Evolutionary conservation across 2,888 invertebrate species (phyloP).

Genomic region (Napeogenes sylphis): DNA sequence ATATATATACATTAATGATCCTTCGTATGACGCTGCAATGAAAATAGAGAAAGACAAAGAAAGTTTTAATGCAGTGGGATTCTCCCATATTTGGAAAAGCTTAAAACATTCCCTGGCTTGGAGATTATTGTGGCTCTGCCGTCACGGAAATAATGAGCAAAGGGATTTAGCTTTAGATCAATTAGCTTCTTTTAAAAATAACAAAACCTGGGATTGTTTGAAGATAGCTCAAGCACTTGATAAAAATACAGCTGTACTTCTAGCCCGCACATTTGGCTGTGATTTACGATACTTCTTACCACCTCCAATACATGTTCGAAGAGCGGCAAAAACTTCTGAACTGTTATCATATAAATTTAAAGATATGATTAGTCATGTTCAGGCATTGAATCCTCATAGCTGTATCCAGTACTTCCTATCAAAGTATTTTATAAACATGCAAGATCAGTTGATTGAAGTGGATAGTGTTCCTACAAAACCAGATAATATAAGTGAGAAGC

Average conservation of each 20-base stretch:
- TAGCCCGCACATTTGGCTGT: constrained; percentile 84
- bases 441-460: constrained; percentile 61
- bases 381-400: constrained; percentile 54
- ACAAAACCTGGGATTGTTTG: constrained; percentile 82
- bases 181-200: constrained; percentile 81
- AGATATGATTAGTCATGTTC: constrained; percentile 50
- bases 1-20: constrained; percentile 71
- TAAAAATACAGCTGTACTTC: constrained; percentile 84
- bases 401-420: constrained; percentile 63
- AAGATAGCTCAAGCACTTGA: constrained; percentile 89
- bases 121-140: constrained; percentile 81
- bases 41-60: constrained; percentile 50
- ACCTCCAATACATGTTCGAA: constrained; percentile 77
- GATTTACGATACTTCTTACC: constrained; percentile 86
- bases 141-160: constrained; percentile 79
- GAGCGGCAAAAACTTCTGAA: constrained; percentile 55
- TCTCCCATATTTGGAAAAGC: constrained; percentile 77
- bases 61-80: constrained; percentile 49
- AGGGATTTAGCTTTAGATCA: constrained; percentile 81
- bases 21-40: constrained; percentile 50
- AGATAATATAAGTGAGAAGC: constrained; percentile 60
- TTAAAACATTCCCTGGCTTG: constrained; percentile 81
- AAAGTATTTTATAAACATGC: constrained; percentile 64
- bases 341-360: constrained; percentile 61
- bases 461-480: constrained; percentile 63